Percentiles rank a stretch among this genome's conserved stretches.
These are phyloP conservation scores for Melanostoma mellinum DNA, from an alignment of 2,888 invertebrate species.

Conservation along the genomic window DNA sequence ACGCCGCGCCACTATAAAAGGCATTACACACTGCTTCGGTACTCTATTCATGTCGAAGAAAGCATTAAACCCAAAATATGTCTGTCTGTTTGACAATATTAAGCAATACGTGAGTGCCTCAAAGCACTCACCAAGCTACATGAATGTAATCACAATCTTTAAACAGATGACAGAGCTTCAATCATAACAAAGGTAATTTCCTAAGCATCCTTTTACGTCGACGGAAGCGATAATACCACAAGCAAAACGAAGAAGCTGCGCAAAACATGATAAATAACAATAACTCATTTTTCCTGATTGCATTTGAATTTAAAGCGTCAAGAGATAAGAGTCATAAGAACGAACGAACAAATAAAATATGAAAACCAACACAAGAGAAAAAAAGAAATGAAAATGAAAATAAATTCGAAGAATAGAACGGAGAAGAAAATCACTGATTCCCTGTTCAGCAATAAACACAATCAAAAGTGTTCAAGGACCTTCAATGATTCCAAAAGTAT, in stretches of 20 bases:
- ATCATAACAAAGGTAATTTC: conserved; percentile 68
- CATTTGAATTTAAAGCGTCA: conserved; percentile 68
- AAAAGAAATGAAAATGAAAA: conserved; percentile 12
- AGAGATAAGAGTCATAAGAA: conserved; percentile 52
- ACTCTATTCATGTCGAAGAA: too few relatives aligned
- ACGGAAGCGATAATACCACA: conserved; percentile 44
- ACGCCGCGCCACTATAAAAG: too few relatives aligned
- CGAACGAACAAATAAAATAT: conserved; percentile 14
- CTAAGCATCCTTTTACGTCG: conserved; percentile 46
- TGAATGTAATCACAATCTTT: conserved; percentile 55
- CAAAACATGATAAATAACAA: conserved; percentile 58
- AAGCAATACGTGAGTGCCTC: too few relatives aligned
- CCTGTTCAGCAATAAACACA: conserved; percentile 69
- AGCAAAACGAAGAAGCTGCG: conserved; percentile 4
- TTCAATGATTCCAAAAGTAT: conserved; percentile 31
- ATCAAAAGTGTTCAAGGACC: conserved; percentile 61
- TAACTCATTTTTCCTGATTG: conserved; percentile 69
- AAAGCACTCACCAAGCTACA: not conserved
- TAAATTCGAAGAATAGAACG: conserved; percentile 19
- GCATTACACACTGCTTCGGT: too few relatives aligned
- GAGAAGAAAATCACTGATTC: conserved; percentile 65
- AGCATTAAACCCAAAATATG: too few relatives aligned
- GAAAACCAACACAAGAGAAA: conserved; percentile 13
- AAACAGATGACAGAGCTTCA: conserved; percentile 64
- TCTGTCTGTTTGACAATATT: too few relatives aligned